A percentile compares a stretch with the other conserved stretches of the same genome.
Conservation (phyloP, 1,140 invertebrate species). For the Tetragnatha versicolor region DNA sequence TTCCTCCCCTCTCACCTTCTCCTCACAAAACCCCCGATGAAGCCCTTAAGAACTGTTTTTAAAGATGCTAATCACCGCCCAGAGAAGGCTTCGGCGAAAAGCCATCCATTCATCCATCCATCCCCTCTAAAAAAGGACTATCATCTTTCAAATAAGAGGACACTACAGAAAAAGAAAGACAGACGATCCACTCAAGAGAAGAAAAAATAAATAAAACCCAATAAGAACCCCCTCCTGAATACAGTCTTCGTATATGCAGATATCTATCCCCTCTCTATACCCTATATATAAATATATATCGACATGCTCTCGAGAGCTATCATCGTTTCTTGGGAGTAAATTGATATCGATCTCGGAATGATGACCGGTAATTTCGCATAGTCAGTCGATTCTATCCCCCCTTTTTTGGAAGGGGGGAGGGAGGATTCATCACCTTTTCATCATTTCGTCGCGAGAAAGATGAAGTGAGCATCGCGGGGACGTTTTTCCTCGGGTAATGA, state of each 20-base stretch:
- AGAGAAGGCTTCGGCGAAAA: too few relatives aligned
- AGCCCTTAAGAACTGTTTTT: conserved; percentile 32
- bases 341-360: conserved; percentile 43
- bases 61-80: conserved; percentile 1
- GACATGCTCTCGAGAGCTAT: conserved; percentile 28
- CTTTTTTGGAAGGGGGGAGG: neutral
- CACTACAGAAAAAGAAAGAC: conserved; percentile 1
- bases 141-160: conserved; percentile 14
- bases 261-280: neutral
- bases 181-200: neutral
- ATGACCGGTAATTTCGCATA: conserved; percentile 50
- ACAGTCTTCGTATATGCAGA: conserved; percentile 29
- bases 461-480: conserved; percentile 2
- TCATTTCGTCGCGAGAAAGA: conserved; percentile 46
- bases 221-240: conserved; percentile 14
- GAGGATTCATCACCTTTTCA: conserved; percentile 53
- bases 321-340: conserved; percentile 25
- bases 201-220: conserved; percentile 1
- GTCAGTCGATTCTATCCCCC: conserved; percentile 27
- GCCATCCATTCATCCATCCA: neutral
- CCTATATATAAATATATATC: conserved; percentile 9
- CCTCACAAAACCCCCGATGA: neutral
- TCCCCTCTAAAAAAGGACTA: neutral
- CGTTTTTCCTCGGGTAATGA: conserved; percentile 36
- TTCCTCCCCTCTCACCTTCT: too few relatives aligned